Evolutionary conservation across 2,113 vertebrate species (phyloP).

Genomic region (Bothrops jararaca): DNA sequence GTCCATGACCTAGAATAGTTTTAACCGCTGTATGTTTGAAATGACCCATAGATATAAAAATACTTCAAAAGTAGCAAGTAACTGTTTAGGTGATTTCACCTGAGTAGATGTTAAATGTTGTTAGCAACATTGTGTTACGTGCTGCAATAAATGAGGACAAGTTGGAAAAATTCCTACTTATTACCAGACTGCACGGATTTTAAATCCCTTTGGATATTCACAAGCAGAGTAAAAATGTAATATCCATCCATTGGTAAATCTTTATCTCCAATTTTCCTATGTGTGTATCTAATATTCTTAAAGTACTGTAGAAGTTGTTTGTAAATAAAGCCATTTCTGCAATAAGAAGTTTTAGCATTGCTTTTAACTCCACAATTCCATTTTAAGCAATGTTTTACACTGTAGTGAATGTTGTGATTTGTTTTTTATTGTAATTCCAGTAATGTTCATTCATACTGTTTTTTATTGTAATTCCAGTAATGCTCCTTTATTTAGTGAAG

Average conservation of each 20-base stretch:
- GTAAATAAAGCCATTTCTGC: background rate
- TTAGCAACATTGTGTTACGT: no score
- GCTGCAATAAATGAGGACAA: no score
- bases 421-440: background rate
- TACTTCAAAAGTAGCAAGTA: no score
- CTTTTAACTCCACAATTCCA: background rate
- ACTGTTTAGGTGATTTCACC: no score
- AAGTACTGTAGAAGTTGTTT: background rate
- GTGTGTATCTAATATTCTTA: background rate
- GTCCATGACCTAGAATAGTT: no score
- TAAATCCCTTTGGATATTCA: background rate
- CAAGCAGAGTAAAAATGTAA: no score
- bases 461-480: background rate
- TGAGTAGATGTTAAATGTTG: no score
- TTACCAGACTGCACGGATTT: background rate
- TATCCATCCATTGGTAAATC: no score
- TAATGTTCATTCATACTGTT: no score
- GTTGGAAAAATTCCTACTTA: background rate
- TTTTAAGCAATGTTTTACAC: background rate
- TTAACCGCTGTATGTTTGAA: no score
- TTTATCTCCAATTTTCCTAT: background rate
- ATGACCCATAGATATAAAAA: no score
- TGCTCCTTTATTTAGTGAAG: background rate
- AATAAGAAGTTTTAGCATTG: background rate
- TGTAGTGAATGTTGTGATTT: background rate